Evolutionary conservation across 2,888 invertebrate genomes (phyloP).

Genomic region (Zygogramma bicolorata): DNA sequence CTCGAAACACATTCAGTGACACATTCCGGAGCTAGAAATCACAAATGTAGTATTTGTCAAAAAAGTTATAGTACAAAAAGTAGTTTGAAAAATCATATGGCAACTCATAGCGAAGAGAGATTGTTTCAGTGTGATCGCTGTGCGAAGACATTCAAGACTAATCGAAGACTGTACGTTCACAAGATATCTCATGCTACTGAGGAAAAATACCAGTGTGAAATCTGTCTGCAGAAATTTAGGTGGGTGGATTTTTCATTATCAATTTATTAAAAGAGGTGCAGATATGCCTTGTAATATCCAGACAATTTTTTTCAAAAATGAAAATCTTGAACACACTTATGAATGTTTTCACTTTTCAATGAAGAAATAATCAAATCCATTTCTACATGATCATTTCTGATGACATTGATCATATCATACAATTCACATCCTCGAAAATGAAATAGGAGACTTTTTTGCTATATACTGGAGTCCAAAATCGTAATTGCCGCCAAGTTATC

Average conservation of each 20-base stretch:
- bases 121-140: slow-evolving; percentile 55
- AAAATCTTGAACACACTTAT: no score
- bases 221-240: slow-evolving; percentile 69
- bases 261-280: no score
- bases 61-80: slow-evolving; percentile 54
- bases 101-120: slow-evolving; percentile 53
- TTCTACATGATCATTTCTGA: no score
- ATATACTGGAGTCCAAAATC: no score
- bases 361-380: no score
- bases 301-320: no score
- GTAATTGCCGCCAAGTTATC: no score
- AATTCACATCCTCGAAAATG: no score
- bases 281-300: no score
- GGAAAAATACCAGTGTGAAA: slow-evolving; percentile 68
- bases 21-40: slow-evolving; percentile 56
- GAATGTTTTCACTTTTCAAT: no score
- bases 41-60: slow-evolving; percentile 54
- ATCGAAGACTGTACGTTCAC: slow-evolving; percentile 56
- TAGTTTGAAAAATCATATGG: slow-evolving; percentile 55
- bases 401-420: no score
- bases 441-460: no score
- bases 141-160: slow-evolving; percentile 56
- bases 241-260: slow-evolving; percentile 12
- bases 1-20: slow-evolving; percentile 56
- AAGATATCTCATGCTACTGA: slow-evolving; percentile 66